These are phyloP conservation scores for Teleopsis dalmanni DNA, from an alignment of 1,140 invertebrate species.

Conservation along the genomic window DNA sequence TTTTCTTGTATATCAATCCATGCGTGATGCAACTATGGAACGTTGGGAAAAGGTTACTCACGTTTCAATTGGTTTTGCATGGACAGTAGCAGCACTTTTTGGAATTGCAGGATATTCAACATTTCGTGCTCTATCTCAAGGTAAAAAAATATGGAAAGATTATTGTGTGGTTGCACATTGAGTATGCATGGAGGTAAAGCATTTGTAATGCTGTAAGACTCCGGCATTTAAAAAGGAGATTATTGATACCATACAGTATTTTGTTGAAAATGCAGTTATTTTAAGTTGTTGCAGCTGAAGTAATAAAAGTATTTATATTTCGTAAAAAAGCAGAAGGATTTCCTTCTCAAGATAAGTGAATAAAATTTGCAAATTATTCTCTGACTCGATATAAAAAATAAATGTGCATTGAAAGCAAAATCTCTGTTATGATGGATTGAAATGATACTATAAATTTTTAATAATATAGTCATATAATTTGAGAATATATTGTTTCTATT, in stretches of 20 bases:
- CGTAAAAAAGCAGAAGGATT: too few relatives aligned
- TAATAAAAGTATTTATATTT: too few relatives aligned
- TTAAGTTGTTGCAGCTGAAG: background rate
- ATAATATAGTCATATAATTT: too few relatives aligned
- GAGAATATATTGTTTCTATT: too few relatives aligned
- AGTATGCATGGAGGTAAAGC: background rate
- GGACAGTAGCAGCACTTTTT: constrained; percentile 63
- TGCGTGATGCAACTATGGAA: constrained; percentile 67
- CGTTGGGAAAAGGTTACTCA: constrained; percentile 80
- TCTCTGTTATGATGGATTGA: too few relatives aligned
- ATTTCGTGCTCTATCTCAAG: constrained; percentile 76
- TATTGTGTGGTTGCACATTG: background rate
- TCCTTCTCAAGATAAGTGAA: too few relatives aligned
- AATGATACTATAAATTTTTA: too few relatives aligned
- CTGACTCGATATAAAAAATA: too few relatives aligned
- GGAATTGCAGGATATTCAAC: constrained; percentile 76
- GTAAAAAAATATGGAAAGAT: constrained; percentile 39
- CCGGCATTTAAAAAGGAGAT: too few relatives aligned
- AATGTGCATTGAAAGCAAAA: too few relatives aligned
- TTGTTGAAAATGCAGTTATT: background rate
- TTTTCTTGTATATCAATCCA: constrained; percentile 76
- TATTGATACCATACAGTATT: too few relatives aligned
- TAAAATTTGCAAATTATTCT: too few relatives aligned
- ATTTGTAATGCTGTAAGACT: background rate
- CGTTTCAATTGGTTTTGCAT: constrained; percentile 64